Evolutionary conservation across 2,888 invertebrate genomes (phyloP).

Genomic region (Ochlodes sylvanus): DNA sequence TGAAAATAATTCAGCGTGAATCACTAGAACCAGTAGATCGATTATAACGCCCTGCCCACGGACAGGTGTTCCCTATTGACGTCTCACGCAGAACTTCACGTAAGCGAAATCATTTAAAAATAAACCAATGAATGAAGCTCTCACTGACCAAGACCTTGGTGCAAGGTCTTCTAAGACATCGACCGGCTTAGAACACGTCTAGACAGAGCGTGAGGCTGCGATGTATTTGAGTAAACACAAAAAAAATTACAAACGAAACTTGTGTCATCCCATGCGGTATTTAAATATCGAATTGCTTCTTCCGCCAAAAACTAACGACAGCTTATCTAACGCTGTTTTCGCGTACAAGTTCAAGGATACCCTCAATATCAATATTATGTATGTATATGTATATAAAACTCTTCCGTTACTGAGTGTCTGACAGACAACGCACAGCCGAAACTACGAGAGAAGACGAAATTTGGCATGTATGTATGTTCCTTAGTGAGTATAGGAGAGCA

Average conservation of each 20-base stretch:
- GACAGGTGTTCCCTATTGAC: conserved; percentile 46
- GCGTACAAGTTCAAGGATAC: conserved; percentile 14
- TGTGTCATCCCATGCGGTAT: conserved; percentile 22
- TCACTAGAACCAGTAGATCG: conserved; percentile 14
- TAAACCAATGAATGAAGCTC: conserved; percentile 58
- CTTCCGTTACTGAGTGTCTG: no score
- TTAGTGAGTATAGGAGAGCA: no score
- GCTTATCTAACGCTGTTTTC: conserved; percentile 7
- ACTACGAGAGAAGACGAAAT: no score
- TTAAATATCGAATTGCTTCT: conserved; percentile 30
- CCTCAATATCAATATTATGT: not conserved
- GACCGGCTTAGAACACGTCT: conserved; percentile 51
- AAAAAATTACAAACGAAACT: conserved; percentile 24
- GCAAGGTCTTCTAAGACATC: conserved; percentile 48
- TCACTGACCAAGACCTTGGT: conserved; percentile 62
- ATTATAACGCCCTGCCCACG: conserved; percentile 37
- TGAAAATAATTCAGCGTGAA: conserved; percentile 4
- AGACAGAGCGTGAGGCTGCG: conserved; percentile 44
- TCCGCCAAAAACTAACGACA: conserved; percentile 12
- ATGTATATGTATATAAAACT: no score
- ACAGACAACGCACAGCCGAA: no score
- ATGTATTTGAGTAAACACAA: conserved; percentile 40
- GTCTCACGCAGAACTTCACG: conserved; percentile 39
- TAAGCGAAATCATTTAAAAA: conserved; percentile 55
- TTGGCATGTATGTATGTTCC: no score